phyloP scores from a whole-genome alignment of 1,140 invertebrate species.

The Druon quercuslanigerum region DNA sequence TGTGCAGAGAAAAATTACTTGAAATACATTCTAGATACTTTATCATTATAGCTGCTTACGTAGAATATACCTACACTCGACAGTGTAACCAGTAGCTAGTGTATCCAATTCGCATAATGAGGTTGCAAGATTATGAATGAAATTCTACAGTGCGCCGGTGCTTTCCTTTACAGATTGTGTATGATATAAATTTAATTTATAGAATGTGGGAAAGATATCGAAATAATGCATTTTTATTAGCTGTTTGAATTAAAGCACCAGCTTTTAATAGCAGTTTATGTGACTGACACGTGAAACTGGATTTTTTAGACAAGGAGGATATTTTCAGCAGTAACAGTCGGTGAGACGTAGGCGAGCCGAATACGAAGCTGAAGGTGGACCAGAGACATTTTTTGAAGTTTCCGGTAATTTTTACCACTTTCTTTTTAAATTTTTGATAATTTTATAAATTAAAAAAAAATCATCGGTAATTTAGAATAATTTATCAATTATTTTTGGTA shows the following conservation, averaged over 20 bases:
- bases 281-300: too few relatives aligned
- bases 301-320: too few relatives aligned
- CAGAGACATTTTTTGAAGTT: too few relatives aligned
- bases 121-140: constrained; percentile 29
- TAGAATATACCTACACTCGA: not conserved
- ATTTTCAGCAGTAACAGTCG: too few relatives aligned
- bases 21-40: constrained; percentile 4
- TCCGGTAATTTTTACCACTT: too few relatives aligned
- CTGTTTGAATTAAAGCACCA: not conserved
- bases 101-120: constrained; percentile 28
- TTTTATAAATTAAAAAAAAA: too few relatives aligned
- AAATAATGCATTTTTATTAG: not conserved
- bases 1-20: not conserved
- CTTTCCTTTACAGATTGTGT: constrained; percentile 4
- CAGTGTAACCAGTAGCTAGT: not conserved
- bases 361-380: too few relatives aligned
- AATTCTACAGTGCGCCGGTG: not conserved
- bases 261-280: too few relatives aligned
- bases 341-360: too few relatives aligned
- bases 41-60: not conserved
- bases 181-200: not conserved
- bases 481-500: too few relatives aligned
- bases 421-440: too few relatives aligned
- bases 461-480: too few relatives aligned
- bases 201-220: not conserved